Evolutionary conservation across 2,888 invertebrate species (phyloP).

Genomic region (Cheilosia urbana): DNA sequence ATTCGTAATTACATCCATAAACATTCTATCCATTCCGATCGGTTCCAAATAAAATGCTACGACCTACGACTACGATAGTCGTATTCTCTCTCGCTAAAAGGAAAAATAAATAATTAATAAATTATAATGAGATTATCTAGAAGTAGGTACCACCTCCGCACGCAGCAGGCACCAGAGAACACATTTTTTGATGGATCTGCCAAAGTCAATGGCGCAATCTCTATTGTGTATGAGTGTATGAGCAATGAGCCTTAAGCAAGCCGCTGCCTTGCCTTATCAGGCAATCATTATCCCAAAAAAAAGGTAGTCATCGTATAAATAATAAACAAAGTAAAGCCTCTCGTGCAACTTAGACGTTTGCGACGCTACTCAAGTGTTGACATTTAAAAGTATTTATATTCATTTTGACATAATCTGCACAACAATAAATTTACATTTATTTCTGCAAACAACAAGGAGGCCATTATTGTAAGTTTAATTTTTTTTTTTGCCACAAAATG

Average conservation of each 20-base stretch:
- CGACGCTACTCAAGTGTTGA: slow-evolving; percentile 52
- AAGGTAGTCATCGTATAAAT: slow-evolving; percentile 9
- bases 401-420: slow-evolving; percentile 72
- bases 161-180: slow-evolving; percentile 56
- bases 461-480: slow-evolving; percentile 13
- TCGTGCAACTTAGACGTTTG: slow-evolving; percentile 7
- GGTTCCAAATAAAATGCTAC: slow-evolving; percentile 32
- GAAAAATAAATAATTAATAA: slow-evolving; percentile 72
- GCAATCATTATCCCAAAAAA: slow-evolving; percentile 46
- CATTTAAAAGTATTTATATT: slow-evolving; percentile 74
- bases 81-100: slow-evolving; percentile 41
- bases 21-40: slow-evolving; percentile 43
- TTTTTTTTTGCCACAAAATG: slow-evolving; percentile 13
- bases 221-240: slow-evolving; percentile 31
- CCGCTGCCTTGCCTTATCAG: slow-evolving; percentile 56
- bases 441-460: slow-evolving; percentile 63
- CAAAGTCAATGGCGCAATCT: slow-evolving; percentile 61
- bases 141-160: slow-evolving; percentile 66
- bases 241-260: slow-evolving; percentile 54
- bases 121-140: slow-evolving; percentile 70
- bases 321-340: slow-evolving; percentile 38
- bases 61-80: background rate
- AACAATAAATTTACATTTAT: slow-evolving; percentile 67
- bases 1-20: slow-evolving; percentile 54
- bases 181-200: slow-evolving; percentile 64